Evolutionary conservation across 2,113 vertebrate genomes (phyloP).

Genomic region (Pantherophis guttatus): DNA sequence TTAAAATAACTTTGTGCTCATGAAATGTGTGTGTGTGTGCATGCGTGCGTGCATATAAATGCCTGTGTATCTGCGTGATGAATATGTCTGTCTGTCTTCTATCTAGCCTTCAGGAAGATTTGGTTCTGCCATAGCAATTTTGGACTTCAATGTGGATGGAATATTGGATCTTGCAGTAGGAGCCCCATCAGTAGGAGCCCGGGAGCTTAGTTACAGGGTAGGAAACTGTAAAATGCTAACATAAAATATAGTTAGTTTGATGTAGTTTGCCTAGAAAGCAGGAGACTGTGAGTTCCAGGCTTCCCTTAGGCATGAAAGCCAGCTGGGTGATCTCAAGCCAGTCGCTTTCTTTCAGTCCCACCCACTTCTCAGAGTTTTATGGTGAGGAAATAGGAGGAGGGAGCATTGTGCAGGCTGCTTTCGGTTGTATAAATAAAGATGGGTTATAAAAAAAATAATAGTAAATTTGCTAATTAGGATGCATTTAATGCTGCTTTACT

Average conservation of each 20-base stretch:
- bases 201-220: slow-evolving; percentile 72
- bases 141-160: slow-evolving; percentile 76
- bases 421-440: background rate
- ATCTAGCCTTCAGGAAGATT: slow-evolving; percentile 74
- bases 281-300: background rate
- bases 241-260: background rate
- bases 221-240: slow-evolving; percentile 22
- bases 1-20: background rate
- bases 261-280: background rate
- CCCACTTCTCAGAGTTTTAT: background rate
- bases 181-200: slow-evolving; percentile 73
- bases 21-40: background rate
- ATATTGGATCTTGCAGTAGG: slow-evolving; percentile 70
- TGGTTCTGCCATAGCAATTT: slow-evolving; percentile 71
- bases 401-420: background rate
- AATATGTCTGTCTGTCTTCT: background rate
- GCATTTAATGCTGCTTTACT: background rate
- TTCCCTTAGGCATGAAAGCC: background rate
- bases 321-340: background rate
- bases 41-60: background rate
- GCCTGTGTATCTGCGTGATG: background rate
- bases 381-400: background rate
- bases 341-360: background rate
- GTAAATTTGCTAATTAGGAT: background rate
- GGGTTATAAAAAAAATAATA: background rate